phyloP scores from a whole-genome alignment of 2,113 vertebrate genomes.

The Gavialis gangeticus region DNA sequence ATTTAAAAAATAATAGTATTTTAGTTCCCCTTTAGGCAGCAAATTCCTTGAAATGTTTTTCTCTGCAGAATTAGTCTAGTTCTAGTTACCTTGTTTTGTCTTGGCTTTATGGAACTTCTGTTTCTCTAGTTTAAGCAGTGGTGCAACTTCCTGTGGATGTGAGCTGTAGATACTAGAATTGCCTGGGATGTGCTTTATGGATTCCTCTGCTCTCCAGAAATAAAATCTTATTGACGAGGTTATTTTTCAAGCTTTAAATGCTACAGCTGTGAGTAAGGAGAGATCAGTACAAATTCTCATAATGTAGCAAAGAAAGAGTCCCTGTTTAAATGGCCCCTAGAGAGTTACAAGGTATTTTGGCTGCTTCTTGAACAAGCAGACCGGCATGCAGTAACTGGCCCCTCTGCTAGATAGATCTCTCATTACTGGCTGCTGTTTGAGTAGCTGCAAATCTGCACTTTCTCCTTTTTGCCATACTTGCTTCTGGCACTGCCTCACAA shows the following conservation, averaged over 20 bases:
- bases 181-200: background rate
- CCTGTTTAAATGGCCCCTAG: background rate
- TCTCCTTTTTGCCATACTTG: background rate
- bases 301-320: background rate
- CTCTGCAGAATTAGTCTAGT: background rate
- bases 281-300: background rate
- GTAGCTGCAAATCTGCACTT: background rate
- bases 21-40: background rate
- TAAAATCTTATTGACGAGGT: background rate
- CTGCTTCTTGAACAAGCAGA: background rate
- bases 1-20: background rate
- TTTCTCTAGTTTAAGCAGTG: background rate
- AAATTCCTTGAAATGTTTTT: background rate
- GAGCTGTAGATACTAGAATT: background rate
- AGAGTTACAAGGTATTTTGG: background rate
- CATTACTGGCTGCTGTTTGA: background rate
- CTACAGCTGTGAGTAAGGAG: background rate
- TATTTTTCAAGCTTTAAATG: background rate
- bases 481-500: background rate
- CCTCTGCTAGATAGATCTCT: background rate
- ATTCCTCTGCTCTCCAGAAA: background rate
- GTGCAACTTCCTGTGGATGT: background rate
- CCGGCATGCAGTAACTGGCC: background rate
- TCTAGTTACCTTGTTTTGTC: background rate
- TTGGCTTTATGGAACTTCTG: fast-evolving